These are phyloP conservation scores for Enteromius radiatus DNA, from an alignment of 2,797 vertebrate genomes.

Conservation along the genomic window DNA sequence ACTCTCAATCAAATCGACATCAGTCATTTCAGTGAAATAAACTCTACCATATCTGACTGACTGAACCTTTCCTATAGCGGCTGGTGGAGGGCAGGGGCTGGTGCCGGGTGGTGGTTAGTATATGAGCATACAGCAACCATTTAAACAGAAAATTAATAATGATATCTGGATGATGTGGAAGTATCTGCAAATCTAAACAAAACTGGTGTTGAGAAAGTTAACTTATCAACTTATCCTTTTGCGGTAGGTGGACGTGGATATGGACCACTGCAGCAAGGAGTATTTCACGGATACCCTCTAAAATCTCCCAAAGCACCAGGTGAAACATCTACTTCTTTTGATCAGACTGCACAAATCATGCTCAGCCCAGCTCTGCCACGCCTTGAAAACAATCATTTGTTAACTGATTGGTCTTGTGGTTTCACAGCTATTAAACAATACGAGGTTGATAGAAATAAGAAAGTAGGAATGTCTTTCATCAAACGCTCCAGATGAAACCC, in stretches of 20 bases:
- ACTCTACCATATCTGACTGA: not conserved
- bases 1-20: not conserved
- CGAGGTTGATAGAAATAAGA: conserved; percentile 4
- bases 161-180: not conserved
- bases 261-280: conserved; percentile 86
- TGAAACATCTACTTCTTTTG: conserved; percentile 63
- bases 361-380: not conserved
- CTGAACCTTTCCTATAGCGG: conserved; percentile 23
- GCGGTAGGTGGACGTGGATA: conserved; percentile 83
- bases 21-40: not conserved
- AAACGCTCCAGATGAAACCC: conserved; percentile 7
- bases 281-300: conserved; percentile 96
- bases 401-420: conserved; percentile 8
- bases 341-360: not conserved
- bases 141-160: not conserved
- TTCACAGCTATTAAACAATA: conserved; percentile 7
- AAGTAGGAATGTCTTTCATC: conserved; percentile 14
- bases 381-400: not conserved
- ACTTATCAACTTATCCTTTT: not conserved
- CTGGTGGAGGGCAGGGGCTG: conserved; percentile 48
- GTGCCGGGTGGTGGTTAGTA: conserved; percentile 40
- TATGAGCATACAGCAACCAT: not conserved
- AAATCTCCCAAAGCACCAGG: conserved; percentile 93
- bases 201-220: not conserved
- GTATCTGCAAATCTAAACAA: not conserved